Evolutionary conservation across 2,888 invertebrate genomes (phyloP), one percentile per base, ranked within the genome.

Genomic region (Ptychoptera contaminata): DNA sequence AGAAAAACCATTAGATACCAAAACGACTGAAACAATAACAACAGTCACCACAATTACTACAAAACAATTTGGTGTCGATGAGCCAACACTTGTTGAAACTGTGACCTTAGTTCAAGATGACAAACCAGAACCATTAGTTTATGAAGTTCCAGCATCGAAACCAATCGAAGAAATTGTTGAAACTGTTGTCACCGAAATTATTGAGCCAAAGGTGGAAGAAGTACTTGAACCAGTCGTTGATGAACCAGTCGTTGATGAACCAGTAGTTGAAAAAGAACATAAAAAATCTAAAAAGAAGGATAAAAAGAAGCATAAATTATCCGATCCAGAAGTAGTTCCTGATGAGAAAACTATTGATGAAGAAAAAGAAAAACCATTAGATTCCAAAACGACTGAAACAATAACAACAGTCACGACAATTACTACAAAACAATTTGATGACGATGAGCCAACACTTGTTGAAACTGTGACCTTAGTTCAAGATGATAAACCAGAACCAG

Each of bases 201-300:
- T 32, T 16, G 11, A 10, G 4, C 31, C 6, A 16, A 2, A 23
- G 7, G 23, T 23, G 3, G 4, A 23, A 23, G 7, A 23, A 23
- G 4, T 23, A 23, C 4, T 23, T 23, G 23, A 23, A 23, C 23
- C 23, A 5, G 23, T 23, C 3, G 50, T 61, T 31, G 61, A 62
- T 49, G 59, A 61, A 23, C 23, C 23, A 23, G 7, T 23, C 3
- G 50, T 61, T 31, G 61, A 62, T 49, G 59, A 61, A 23, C 23
- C 23, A 23, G 7, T 7, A 23, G 23, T 23, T 23, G 23, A 52
- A 14, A 54, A 58, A 2, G 59, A 55, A 29, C 55, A 55, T 35
- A 48, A 52, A 1, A 47, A 40, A 42, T 39, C 41, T 8, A 49
- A 50, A 5, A 16, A 41, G 10, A 52, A 50, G 15, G 44, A 37